Conservation (phyloP, 1,140 invertebrate genomes). For the Ditylenchus dipsaci region DNA sequence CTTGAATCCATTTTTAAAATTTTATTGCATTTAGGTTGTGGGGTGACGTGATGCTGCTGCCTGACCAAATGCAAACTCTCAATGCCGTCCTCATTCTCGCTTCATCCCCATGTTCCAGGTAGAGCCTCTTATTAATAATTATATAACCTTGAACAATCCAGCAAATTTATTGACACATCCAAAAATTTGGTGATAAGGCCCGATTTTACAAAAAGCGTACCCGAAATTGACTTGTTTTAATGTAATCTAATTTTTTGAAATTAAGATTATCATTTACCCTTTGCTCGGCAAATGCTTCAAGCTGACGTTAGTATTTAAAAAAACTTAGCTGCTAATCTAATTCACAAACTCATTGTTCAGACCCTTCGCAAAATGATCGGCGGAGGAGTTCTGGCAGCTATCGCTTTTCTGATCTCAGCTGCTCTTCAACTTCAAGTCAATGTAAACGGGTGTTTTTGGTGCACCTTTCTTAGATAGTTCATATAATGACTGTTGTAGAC, state of each 20-base stretch:
- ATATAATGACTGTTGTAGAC: constrained; percentile 64
- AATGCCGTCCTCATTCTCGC: constrained; percentile 48
- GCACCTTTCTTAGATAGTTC: neutral
- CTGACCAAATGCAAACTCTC: constrained; percentile 77
- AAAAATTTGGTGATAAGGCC: no score
- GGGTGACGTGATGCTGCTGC: constrained; percentile 64
- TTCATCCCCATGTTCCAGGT: constrained; percentile 49
- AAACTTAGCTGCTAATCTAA: neutral
- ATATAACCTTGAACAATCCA: no score
- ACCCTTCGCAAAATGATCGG: constrained; percentile 72
- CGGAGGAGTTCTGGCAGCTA: constrained; percentile 75
- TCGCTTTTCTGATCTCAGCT: constrained; percentile 76
- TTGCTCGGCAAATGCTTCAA: constrained; percentile 22
- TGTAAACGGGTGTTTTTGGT: constrained; percentile 53
- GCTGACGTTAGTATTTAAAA: constrained; percentile 20
- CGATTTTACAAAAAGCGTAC: no score
- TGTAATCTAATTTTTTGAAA: neutral
- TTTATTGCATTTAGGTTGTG: neutral
- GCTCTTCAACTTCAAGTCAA: constrained; percentile 75
- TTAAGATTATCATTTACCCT: constrained; percentile 37
- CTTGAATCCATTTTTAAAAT: no score
- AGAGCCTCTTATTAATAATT: neutral
- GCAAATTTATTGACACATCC: no score
- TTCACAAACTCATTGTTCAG: constrained; percentile 34
- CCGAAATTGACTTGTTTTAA: neutral